A percentile compares a stretch with the other conserved stretches of the same genome.
Conservation (phyloP, 2,888 invertebrate genomes). For the Cantharis rufa region DNA sequence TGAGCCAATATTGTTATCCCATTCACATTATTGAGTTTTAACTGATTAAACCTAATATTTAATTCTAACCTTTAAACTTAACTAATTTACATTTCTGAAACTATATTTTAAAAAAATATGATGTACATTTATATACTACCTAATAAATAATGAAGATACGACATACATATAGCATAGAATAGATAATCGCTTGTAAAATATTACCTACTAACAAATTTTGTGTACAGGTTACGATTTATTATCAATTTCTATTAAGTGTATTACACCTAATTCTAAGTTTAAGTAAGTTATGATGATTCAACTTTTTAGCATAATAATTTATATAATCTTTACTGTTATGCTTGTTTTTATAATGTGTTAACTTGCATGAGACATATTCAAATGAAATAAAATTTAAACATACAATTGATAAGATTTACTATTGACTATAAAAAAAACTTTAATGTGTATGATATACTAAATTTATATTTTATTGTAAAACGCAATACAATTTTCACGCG, state of each 20-base stretch:
- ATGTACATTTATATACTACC: neutral
- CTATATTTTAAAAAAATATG: no score
- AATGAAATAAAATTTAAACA: slow-evolving; percentile 1
- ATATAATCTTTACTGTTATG: slow-evolving; percentile 1
- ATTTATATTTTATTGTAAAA: neutral
- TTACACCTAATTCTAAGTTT: neutral
- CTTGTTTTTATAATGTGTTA: neutral
- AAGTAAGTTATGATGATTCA: neutral
- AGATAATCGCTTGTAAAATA: neutral
- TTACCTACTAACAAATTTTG: neutral
- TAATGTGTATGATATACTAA: neutral
- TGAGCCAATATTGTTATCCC: no score
- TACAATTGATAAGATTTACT: neutral
- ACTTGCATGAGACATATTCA: neutral
- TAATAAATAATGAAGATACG: neutral
- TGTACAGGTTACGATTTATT: neutral
- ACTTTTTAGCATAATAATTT: neutral
- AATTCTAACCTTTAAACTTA: no score
- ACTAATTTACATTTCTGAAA: no score
- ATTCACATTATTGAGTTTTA: no score
- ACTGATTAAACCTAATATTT: no score
- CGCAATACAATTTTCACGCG: neutral
- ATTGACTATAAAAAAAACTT: neutral
- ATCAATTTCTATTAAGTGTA: neutral
- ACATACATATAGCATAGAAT: neutral